phyloP scores from a whole-genome alignment of 2,888 invertebrate species.

The Limenitis camilla region DNA sequence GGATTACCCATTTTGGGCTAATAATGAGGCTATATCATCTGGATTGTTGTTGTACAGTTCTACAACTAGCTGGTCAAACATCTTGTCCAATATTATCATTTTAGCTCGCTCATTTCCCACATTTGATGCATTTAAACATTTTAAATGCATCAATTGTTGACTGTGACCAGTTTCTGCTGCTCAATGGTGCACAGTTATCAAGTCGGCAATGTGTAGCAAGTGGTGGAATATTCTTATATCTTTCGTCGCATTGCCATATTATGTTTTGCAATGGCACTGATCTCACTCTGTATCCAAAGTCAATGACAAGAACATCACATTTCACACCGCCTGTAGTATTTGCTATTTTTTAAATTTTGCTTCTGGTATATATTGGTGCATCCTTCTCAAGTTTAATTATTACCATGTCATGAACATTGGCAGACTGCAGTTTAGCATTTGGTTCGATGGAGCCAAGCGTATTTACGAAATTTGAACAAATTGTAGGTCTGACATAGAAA shows the following conservation, averaged over 20 bases:
- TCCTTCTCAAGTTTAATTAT: neutral
- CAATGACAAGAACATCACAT: slow-evolving; percentile 31
- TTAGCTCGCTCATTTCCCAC: slow-evolving; percentile 33
- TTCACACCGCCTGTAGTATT: neutral
- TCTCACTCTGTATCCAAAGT: slow-evolving; percentile 32
- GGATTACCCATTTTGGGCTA: slow-evolving; percentile 30
- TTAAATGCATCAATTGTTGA: slow-evolving; percentile 31
- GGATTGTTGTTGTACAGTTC: slow-evolving; percentile 30
- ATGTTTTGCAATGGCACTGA: slow-evolving; percentile 19
- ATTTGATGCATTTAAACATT: too few relatives aligned
- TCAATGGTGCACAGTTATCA: slow-evolving; percentile 28
- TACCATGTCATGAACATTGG: neutral
- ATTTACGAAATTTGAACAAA: slow-evolving; percentile 14
- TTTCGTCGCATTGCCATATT: slow-evolving; percentile 9
- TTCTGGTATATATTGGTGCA: slow-evolving; percentile 12
- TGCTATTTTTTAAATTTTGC: slow-evolving; percentile 20
- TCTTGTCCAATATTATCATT: slow-evolving; percentile 25
- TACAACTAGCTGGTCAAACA: slow-evolving; percentile 25
- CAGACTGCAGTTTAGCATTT: neutral
- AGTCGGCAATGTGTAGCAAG: slow-evolving; percentile 30
- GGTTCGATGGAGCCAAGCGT: slow-evolving; percentile 2
- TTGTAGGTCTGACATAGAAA: slow-evolving; percentile 25
- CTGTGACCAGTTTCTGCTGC: slow-evolving; percentile 18
- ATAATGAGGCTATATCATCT: slow-evolving; percentile 33
- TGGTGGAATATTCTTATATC: slow-evolving; percentile 18